Evolutionary conservation across 2,888 invertebrate genomes (phyloP).

Genomic region (Drosophila leonis): DNA sequence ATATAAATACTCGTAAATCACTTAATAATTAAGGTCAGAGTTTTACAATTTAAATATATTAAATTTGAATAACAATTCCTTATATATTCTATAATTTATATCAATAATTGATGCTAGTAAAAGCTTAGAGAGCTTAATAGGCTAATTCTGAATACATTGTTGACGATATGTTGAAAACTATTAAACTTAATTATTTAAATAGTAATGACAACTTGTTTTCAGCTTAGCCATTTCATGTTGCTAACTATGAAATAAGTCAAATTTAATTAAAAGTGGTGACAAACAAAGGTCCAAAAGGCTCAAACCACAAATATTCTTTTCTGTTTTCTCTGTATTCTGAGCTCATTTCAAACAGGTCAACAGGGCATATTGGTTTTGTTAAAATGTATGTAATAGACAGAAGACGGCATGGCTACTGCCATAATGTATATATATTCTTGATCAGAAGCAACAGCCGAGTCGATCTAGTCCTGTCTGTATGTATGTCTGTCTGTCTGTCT

Average conservation of each 20-base stretch:
- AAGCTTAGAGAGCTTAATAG: neutral
- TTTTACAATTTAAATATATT: neutral
- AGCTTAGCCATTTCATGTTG: neutral
- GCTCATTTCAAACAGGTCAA: too few relatives aligned
- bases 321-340: too few relatives aligned
- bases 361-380: too few relatives aligned
- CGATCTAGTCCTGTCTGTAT: too few relatives aligned
- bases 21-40: conserved; percentile 8
- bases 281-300: neutral
- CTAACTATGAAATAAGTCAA: neutral
- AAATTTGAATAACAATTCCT: conserved; percentile 5
- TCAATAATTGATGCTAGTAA: neutral
- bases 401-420: too few relatives aligned
- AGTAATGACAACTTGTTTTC: neutral
- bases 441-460: too few relatives aligned
- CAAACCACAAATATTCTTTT: too few relatives aligned
- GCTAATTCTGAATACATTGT: neutral
- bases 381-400: too few relatives aligned
- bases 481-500: too few relatives aligned
- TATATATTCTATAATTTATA: neutral
- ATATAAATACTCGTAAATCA: neutral
- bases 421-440: too few relatives aligned
- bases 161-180: neutral
- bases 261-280: neutral
- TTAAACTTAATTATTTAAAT: neutral